Evolutionary conservation across 1,140 invertebrate species (phyloP), one percentile per base, ranked within the genome.

Genomic region (Carposina sasakii): DNA sequence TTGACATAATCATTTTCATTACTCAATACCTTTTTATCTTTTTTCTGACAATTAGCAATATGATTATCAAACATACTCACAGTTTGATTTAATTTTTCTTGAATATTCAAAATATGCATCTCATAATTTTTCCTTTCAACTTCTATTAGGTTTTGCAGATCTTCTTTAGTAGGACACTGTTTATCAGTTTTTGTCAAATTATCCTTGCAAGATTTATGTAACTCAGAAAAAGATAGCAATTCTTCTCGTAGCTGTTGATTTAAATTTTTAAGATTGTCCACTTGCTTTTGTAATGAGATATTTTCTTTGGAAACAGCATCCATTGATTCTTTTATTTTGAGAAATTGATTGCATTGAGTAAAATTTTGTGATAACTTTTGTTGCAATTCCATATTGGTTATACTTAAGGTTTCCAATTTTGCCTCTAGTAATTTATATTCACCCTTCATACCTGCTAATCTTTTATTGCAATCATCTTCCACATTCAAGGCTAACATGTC

Each of bases 401-500:
- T 45, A 48, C 36, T 61, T 10, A 82, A 55, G 15, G 51, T 63
- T 51, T 77, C 76, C 45, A 76, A 52, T 65, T 55, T 76, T 31
- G 47, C 67, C 67, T 79, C 73, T 43, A 81, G 57, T 41, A 60
- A 55, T 16, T 69, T 74, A 19, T 72, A 50, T 42, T 84, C 76
- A 66, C 65, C 77, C 41, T 56, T 64, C 64, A 76, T 61, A 3
- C 60, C 34, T 37, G 68, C 52, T 34, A 88, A 65, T 52, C 79
- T 76, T 55, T 79, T 81, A 65, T 89, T 89, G 61, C 87, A 88
- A 57, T 91, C 90, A 24, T 88, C 87, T 81, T 92, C 90, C 42
- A 91, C 88, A 57, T 88, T 88, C 57, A 91, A 76, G 17, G 90
- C 90, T 59, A 91, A 87, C 54, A 87, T 76, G 71, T 92, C 91